phyloP scores from a whole-genome alignment of 2,797 vertebrate species.

The Clamator glandarius region DNA sequence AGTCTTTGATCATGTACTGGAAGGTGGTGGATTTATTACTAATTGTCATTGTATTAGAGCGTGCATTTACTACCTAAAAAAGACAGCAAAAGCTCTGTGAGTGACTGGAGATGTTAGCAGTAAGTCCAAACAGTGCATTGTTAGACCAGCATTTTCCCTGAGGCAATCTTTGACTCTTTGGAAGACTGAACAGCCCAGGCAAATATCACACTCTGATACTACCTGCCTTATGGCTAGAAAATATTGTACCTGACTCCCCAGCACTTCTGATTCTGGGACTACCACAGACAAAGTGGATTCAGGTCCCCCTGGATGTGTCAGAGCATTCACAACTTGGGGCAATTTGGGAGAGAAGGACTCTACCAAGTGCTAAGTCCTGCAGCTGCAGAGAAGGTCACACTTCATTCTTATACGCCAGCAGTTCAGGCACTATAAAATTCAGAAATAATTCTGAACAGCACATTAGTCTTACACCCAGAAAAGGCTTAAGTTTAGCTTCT shows the following conservation, averaged over 20 bases:
- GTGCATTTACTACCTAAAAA: not conserved
- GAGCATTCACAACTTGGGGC: not conserved
- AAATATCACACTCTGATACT: not conserved
- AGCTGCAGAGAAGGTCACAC: not conserved
- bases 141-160: not conserved
- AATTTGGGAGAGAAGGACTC: not conserved
- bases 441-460: not conserved
- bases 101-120: not conserved
- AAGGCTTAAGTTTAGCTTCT: not conserved
- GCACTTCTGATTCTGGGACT: not conserved
- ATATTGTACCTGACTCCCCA: not conserved
- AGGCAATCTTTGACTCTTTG: not conserved
- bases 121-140: not conserved
- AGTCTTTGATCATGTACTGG: not conserved
- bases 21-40: not conserved
- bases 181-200: not conserved
- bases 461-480: not conserved
- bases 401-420: not conserved
- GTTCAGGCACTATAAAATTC: not conserved
- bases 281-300: not conserved
- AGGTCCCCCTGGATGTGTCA: not conserved
- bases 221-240: not conserved
- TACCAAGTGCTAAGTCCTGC: rapidly evolving
- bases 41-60: not conserved
- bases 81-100: not conserved